These are phyloP conservation scores for Chloroclystis v-ata DNA, from an alignment of 2,888 invertebrate species.

Conservation along the genomic window DNA sequence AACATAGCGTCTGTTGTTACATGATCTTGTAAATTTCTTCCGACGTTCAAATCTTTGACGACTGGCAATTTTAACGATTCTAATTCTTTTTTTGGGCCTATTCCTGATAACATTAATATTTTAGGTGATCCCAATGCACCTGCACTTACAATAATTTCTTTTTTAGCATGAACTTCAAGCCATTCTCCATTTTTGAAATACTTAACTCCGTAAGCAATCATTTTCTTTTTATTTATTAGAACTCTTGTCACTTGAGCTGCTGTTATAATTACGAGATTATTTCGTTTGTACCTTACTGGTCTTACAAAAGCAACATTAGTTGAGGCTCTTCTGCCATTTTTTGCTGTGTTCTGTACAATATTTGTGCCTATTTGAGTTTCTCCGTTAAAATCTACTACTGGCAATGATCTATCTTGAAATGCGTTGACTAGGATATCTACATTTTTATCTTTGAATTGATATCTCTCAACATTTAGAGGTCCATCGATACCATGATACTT, in stretches of 20 bases:
- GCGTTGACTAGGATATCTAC: constrained; percentile 73
- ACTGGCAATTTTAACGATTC: constrained; percentile 66
- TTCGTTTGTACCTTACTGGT: constrained; percentile 73
- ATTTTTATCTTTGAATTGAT: constrained; percentile 78
- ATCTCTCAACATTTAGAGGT: constrained; percentile 79
- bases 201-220: constrained; percentile 48
- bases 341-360: constrained; percentile 78
- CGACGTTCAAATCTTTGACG: constrained; percentile 81
- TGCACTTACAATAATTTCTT: constrained; percentile 80
- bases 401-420: constrained; percentile 78
- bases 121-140: constrained; percentile 79
- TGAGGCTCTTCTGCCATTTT: constrained; percentile 78
- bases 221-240: constrained; percentile 64
- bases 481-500: constrained; percentile 78
- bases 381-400: constrained; percentile 77
- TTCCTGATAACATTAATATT: constrained; percentile 80
- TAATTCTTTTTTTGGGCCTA: constrained; percentile 78
- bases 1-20: constrained; percentile 74
- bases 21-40: constrained; percentile 86
- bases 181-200: constrained; percentile 42
- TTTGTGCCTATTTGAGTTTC: constrained; percentile 78
- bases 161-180: constrained; percentile 53
- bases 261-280: constrained; percentile 70
- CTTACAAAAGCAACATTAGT: constrained; percentile 81
- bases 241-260: constrained; percentile 75